Evolutionary conservation across 2,113 vertebrate species (phyloP).

Genomic region (Tor tambroides): DNA sequence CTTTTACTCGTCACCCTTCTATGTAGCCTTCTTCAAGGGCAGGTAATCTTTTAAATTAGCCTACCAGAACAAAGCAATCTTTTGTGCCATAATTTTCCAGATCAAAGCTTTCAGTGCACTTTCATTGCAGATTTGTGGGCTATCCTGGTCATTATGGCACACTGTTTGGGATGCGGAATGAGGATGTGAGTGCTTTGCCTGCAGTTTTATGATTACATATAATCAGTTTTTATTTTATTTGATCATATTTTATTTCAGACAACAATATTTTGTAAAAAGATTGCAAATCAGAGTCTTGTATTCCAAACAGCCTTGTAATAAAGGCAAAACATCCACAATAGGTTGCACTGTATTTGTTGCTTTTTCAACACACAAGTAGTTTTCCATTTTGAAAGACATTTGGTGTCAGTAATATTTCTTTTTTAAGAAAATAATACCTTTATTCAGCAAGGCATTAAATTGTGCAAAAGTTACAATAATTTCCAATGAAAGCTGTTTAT

Average conservation of each 20-base stretch:
- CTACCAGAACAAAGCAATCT: background rate
- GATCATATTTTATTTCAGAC: too few relatives aligned
- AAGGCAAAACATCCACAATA: background rate
- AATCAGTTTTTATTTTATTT: too few relatives aligned
- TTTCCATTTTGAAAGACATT: background rate
- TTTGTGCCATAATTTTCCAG: background rate
- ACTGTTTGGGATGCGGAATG: conserved; percentile 79
- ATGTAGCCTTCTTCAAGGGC: conserved; percentile 85
- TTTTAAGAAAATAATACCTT: background rate
- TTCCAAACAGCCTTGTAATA: background rate
- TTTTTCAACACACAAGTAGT: background rate
- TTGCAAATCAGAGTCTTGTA: background rate
- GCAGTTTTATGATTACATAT: background rate
- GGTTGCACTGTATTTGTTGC: background rate
- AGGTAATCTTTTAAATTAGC: conserved; percentile 66
- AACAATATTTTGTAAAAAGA: background rate
- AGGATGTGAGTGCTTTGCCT: conserved; percentile 76
- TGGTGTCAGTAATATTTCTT: too few relatives aligned
- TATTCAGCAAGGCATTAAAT: background rate
- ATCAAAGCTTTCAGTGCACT: background rate
- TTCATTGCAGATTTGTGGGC: conserved; percentile 75
- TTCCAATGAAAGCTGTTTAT: background rate
- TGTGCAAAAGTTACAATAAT: background rate
- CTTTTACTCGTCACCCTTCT: conserved; percentile 84
- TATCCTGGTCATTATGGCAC: conserved; percentile 81